These are phyloP conservation scores for Verasper variegatus DNA, from an alignment of 2,113 vertebrate species.

Conservation along the genomic window DNA sequence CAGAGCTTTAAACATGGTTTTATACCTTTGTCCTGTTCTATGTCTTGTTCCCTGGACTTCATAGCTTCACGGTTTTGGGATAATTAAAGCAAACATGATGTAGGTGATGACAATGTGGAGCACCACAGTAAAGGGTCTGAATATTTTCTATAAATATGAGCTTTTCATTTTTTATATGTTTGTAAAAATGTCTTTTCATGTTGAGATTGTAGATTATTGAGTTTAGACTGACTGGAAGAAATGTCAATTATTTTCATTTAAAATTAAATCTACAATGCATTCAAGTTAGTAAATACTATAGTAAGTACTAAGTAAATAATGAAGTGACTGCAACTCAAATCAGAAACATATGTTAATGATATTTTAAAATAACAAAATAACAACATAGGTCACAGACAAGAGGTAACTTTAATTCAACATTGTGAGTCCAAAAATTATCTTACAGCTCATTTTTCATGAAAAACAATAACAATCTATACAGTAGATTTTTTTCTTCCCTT, in stretches of 20 bases:
- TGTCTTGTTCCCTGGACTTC: neutral
- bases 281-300: neutral
- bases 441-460: conserved; percentile 98
- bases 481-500: conserved; percentile 88
- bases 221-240: neutral
- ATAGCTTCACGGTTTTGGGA: neutral
- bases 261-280: neutral
- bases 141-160: neutral
- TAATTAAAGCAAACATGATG: neutral
- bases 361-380: conserved; percentile 50
- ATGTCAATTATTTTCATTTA: neutral
- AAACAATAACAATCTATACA: conserved; percentile 99
- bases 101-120: neutral
- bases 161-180: too few relatives aligned
- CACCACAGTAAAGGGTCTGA: neutral
- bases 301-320: neutral
- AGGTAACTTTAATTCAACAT: conserved; percentile 99
- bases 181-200: neutral
- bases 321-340: neutral
- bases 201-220: neutral
- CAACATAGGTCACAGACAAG: conserved; percentile 91
- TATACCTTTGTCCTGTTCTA: neutral
- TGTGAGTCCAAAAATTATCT: conserved; percentile 98
- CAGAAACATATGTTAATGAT: neutral
- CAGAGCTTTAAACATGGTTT: neutral